phyloP scores from a whole-genome alignment of 30 jellyfish, hydroid and myxozoan genomes.

The Pelagia noctiluca region DNA sequence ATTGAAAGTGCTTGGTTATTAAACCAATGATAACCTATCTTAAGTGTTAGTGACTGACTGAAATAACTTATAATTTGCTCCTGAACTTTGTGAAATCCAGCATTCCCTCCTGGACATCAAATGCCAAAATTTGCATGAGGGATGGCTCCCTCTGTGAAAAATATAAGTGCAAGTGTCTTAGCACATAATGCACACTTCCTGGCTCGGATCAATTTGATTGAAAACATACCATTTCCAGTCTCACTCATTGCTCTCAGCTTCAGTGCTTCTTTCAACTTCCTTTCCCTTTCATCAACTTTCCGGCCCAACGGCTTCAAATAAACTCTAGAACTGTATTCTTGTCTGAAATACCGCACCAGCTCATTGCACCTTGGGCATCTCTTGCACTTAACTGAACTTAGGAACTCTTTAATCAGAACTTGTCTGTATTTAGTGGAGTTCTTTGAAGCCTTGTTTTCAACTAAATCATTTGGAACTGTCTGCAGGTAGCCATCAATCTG shows the following conservation, averaged over 20 bases:
- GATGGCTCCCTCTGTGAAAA: too few relatives aligned
- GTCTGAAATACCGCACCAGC: constrained; percentile 69
- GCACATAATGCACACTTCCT: neutral
- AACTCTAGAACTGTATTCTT: constrained; percentile 84
- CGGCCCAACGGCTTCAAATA: constrained; percentile 70
- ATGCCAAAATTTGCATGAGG: too few relatives aligned
- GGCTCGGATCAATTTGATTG: neutral
- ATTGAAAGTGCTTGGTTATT: too few relatives aligned
- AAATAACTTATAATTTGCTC: too few relatives aligned
- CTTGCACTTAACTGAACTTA: constrained; percentile 60
- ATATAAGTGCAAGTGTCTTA: too few relatives aligned
- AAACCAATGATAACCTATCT: too few relatives aligned
- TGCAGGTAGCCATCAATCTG: constrained; percentile 53
- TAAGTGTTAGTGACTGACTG: too few relatives aligned
- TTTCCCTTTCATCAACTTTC: constrained; percentile 54
- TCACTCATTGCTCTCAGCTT: neutral
- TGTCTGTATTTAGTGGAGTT: constrained; percentile 74
- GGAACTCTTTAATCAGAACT: constrained; percentile 63
- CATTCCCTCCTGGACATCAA: too few relatives aligned
- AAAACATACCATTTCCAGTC: neutral
- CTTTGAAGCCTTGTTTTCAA: constrained; percentile 51
- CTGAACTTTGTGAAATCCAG: too few relatives aligned
- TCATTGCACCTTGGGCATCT: constrained; percentile 86
- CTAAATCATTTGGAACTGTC: constrained; percentile 12
- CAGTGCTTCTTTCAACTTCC: neutral